Evolutionary conservation across 2,797 vertebrate genomes (phyloP).

Genomic region (Enteromius unitaeniatus): DNA sequence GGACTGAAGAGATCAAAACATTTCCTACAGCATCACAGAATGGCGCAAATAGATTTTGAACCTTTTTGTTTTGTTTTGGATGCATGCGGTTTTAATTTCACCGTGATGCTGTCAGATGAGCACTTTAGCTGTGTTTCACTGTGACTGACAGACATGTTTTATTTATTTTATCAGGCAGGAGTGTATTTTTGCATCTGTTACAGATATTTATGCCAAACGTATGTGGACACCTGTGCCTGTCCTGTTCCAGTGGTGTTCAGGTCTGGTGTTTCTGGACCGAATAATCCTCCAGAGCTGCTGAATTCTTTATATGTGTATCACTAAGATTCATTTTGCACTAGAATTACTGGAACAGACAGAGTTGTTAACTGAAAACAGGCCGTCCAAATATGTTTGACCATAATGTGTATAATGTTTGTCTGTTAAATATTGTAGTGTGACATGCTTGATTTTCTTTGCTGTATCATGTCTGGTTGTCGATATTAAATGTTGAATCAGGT

Average conservation of each 20-base stretch:
- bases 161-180: slow-evolving; percentile 57
- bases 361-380: background rate
- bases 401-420: background rate
- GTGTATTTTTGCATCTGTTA: background rate
- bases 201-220: background rate
- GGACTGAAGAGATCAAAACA: background rate
- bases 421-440: background rate
- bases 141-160: slow-evolving; percentile 33
- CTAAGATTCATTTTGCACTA: background rate
- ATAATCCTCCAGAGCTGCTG: background rate
- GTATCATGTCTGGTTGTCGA: background rate
- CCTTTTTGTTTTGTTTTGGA: background rate
- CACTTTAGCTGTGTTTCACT: slow-evolving; percentile 67
- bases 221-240: background rate
- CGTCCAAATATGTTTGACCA: background rate
- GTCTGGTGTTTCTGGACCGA: background rate
- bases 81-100: slow-evolving; percentile 63
- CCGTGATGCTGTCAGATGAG: slow-evolving; percentile 57
- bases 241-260: background rate
- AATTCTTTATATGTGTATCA: background rate
- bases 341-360: background rate
- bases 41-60: background rate
- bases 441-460: background rate
- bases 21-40: background rate
- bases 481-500: background rate